Base-by-base conservation (phyloP, 2,113 vertebrate genomes). In the Collichthys lucidus region DNA sequence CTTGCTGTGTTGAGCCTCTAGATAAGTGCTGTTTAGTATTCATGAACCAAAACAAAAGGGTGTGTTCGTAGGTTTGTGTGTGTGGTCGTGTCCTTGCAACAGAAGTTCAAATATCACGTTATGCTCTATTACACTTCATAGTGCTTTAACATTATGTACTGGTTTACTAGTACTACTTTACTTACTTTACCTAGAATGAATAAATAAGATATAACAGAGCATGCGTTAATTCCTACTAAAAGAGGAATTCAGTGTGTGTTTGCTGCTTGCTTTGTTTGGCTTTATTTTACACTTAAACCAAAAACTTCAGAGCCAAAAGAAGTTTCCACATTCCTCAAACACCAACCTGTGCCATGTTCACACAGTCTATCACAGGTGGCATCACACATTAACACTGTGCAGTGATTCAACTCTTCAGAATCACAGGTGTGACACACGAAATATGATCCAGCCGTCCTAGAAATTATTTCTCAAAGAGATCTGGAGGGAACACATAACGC, bases 1-100 rank as follows among this genome's bases (percentile, higher is more conserved):
- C 89, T 92, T 90, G 82, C 64, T 75, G 20, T 88, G 80, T 74
- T 86, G 82, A 80, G 73, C 84, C 77, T 85, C 8, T 40, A 69
- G 79, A 83, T 69, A 86, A 83, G 66, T 55, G 29, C 24, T 86
- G 91, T 84, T 92, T 80, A 83, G 76, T 69, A 55, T 89, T 79
- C 74, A 86, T 55, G 29, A 49, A 69, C 53, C 63, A 87, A 88
- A 93, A 92, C 86, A 93, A 80, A 78, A 29, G 50, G 57, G 67
- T 57, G n/a, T 59, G n/a, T 24, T n/a, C 26, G n/a, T 57, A 22
- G 35, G 67, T 71, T n/a, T 60, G n/a, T 44, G 62, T 40, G 50
- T 35, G 50, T 3, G 47, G 11, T 15, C 11, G 22, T 76, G 75
- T 68, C 74, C 77, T 78, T 82, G 61, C 29, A 56, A n/a, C 55